Percentiles rank a stretch among this genome's conserved stretches.
Conservation (phyloP, 2,797 vertebrate genomes). For the Balearica regulorum region DNA sequence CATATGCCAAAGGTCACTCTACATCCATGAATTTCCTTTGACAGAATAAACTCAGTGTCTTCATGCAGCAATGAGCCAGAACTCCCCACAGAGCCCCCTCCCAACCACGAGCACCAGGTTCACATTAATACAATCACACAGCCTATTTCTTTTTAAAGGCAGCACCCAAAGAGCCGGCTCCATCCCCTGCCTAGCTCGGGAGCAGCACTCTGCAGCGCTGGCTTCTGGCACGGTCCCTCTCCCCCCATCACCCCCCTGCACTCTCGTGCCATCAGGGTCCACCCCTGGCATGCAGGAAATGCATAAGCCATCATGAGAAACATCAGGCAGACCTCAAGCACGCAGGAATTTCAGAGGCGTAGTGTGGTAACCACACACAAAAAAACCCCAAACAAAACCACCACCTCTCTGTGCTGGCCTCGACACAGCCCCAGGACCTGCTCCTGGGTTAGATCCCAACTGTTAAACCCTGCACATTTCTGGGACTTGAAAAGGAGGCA, state of each 20-base stretch:
- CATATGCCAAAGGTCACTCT: not conserved
- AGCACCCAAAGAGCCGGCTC: not conserved
- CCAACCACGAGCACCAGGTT: rapidly evolving
- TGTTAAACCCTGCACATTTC: rapidly evolving
- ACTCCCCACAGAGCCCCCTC: not conserved
- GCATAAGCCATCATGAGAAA: rapidly evolving
- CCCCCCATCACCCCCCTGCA: not conserved
- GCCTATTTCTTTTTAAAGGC: not conserved
- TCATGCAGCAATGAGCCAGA: not conserved
- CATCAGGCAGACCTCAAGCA: not conserved
- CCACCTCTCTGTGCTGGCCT: not conserved
- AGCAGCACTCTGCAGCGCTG: not conserved
- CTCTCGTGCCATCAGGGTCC: not conserved
- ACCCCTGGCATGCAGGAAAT: rapidly evolving
- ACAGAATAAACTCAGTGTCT: not conserved
- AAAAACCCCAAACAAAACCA: not conserved
- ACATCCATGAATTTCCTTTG: not conserved
- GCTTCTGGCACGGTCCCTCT: not conserved
- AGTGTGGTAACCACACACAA: not conserved
- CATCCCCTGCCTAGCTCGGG: not conserved
- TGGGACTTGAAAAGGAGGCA: not conserved
- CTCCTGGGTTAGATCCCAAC: not conserved
- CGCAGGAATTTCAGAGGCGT: not conserved
- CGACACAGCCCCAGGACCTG: not conserved
- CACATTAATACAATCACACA: not conserved